Evolutionary conservation across 2,113 vertebrate genomes (phyloP).

Genomic region (Rissa tridactyla): DNA sequence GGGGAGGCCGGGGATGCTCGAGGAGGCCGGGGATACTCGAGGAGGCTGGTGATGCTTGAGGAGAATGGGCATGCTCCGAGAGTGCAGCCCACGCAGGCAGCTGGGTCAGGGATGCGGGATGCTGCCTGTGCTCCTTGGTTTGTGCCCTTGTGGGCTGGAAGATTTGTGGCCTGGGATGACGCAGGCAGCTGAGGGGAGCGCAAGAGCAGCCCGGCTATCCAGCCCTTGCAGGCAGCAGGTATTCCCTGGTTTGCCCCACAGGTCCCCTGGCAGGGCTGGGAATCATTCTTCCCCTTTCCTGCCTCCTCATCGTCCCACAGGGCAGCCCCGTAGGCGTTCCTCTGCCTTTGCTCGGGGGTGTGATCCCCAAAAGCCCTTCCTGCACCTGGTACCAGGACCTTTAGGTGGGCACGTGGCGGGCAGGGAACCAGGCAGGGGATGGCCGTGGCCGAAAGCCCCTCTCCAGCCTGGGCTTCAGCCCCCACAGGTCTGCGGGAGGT

Average conservation of each 20-base stretch:
- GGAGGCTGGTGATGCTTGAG: background rate
- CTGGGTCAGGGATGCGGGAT: background rate
- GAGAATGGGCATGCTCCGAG: accelerated
- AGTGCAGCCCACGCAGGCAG: background rate
- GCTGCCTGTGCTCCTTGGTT: background rate
- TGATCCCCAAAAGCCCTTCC: background rate
- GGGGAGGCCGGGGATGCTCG: background rate
- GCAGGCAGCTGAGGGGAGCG: background rate
- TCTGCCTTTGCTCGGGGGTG: background rate
- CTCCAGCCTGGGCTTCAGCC: background rate
- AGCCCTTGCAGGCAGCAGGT: background rate
- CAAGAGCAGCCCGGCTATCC: background rate
- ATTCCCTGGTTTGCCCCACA: accelerated
- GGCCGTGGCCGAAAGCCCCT: background rate
- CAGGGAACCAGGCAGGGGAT: background rate
- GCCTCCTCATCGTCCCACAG: background rate
- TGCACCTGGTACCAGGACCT: accelerated
- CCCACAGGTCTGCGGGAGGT: background rate
- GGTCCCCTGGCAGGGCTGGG: background rate
- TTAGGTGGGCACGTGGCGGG: background rate
- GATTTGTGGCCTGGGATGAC: accelerated
- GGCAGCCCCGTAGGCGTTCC: too few species aligned
- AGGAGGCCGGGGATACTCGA: background rate
- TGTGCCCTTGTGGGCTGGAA: background rate
- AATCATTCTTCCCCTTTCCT: background rate